Base-by-base conservation (phyloP, 2,888 invertebrate genomes). In the Pammene aurita region DNA sequence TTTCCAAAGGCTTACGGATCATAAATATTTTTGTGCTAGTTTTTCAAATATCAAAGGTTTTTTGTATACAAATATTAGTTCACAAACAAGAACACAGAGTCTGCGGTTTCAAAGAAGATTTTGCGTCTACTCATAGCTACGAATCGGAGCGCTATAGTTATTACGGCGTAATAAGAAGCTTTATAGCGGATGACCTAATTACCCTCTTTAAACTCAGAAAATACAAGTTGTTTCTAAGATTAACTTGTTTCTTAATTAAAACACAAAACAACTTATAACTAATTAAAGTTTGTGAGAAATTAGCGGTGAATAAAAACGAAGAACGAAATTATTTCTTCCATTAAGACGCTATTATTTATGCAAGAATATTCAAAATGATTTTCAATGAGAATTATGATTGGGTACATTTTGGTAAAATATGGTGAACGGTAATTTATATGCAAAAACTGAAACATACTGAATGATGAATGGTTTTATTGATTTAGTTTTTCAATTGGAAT, bases 141-240 rank as follows among this genome's bases (percentile, higher is more conserved):
- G 9, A 61, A 63, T 58, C 50, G 50, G 9, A 44, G 18, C 42
- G 18, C 18, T 44, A 57, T 35, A 57, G 18, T 52, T 35, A 13
- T 26, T 1, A 41, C 50, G 9, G 16, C 48, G 63, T 63, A 63
- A 68, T 44, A 44, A 56, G 63, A 58, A 38, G 42, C 63, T 42
- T 54, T 58, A 34, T 58, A 48, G 48, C 35, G 18, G 14, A 48
- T 46, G 55, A 52, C 44, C 63, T 68, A 68, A 68, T 68, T 68
- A 68, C 63, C 7, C 14, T 5, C 4, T 0, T 10, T 34, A 14
- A 44, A 9, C 10, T 13, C 5, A 56, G 55, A 42, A 48, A 64
- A 54, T 26, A 55, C 11, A 26, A 35, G 14, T n/a, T 46, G 52
- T 66, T 66, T 58, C 41, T 52, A 52, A 60, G 42, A 61, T 52